Percentiles rank a stretch among this genome's conserved stretches.
Conservation (phyloP, 2,113 vertebrate genomes). For the Lophura nycthemera region DNA sequence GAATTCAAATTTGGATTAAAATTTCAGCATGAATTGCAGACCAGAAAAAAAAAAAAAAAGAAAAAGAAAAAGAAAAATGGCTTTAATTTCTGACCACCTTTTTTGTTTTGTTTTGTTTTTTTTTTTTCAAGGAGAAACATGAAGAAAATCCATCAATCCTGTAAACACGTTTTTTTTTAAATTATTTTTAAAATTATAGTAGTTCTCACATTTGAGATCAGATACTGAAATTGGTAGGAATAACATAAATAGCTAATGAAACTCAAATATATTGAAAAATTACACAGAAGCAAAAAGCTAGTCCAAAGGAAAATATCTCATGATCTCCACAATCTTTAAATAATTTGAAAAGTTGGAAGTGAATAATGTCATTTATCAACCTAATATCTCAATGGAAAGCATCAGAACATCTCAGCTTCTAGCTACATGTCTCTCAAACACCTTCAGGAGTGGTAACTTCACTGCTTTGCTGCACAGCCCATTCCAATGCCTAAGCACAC, state of each 20-base stretch:
- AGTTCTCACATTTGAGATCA: neutral
- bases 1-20: neutral
- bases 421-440: neutral
- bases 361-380: neutral
- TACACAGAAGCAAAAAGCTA: neutral
- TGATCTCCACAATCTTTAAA: neutral
- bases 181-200: neutral
- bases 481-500: too few species aligned
- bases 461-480: too few species aligned
- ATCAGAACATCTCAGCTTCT: neutral
- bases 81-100: accelerated
- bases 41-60: neutral
- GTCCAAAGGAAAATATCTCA: neutral
- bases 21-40: neutral
- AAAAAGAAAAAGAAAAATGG: neutral
- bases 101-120: neutral
- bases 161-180: neutral
- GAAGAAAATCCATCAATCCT: neutral
- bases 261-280: neutral
- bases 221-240: neutral
- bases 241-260: neutral
- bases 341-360: neutral
- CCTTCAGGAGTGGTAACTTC: too few species aligned
- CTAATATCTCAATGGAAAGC: neutral
- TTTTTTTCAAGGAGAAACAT: neutral